Conservation (phyloP, 2,888 invertebrate genomes). For the Embidobia sp. region DNA sequence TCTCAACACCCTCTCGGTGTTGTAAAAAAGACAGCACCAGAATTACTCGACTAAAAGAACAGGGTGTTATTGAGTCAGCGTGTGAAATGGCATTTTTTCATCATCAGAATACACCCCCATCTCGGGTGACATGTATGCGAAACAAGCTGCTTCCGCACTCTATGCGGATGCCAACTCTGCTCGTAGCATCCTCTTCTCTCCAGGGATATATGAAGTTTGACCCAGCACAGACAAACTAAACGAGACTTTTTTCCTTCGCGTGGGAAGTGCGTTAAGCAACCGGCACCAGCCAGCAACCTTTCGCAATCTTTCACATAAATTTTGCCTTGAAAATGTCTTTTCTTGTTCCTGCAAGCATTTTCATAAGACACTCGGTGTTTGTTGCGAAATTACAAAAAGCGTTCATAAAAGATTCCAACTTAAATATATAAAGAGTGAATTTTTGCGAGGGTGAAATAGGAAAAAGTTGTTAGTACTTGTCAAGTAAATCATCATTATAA, state of each 20-base stretch:
- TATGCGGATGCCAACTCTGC: slow-evolving; percentile 7
- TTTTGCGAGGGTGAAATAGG: too few relatives aligned
- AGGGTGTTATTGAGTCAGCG: slow-evolving; percentile 32
- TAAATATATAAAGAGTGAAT: too few relatives aligned
- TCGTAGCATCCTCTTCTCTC: slow-evolving; percentile 14
- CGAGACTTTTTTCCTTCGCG: slow-evolving; percentile 18
- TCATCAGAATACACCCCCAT: slow-evolving; percentile 32
- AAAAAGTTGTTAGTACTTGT: too few relatives aligned
- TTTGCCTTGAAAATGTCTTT: slow-evolving; percentile 9
- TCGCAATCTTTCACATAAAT: slow-evolving; percentile 32
- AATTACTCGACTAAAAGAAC: slow-evolving; percentile 16
- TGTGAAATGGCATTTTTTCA: slow-evolving; percentile 40
- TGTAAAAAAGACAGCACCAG: slow-evolving; percentile 6
- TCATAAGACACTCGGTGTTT: not conserved
- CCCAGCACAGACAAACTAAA: slow-evolving; percentile 23
- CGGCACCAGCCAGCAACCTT: slow-evolving; percentile 17
- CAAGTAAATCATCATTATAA: too few relatives aligned
- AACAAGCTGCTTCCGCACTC: slow-evolving; percentile 27
- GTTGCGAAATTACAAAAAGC: not conserved
- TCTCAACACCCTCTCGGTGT: not conserved
- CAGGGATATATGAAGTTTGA: slow-evolving; percentile 39
- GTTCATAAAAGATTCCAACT: too few relatives aligned
- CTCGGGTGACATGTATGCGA: slow-evolving; percentile 28
- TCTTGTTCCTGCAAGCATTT: not conserved
- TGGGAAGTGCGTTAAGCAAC: slow-evolving; percentile 24